phyloP scores from a whole-genome alignment of 2,797 vertebrate genomes.

The Sternotherus odoratus region DNA sequence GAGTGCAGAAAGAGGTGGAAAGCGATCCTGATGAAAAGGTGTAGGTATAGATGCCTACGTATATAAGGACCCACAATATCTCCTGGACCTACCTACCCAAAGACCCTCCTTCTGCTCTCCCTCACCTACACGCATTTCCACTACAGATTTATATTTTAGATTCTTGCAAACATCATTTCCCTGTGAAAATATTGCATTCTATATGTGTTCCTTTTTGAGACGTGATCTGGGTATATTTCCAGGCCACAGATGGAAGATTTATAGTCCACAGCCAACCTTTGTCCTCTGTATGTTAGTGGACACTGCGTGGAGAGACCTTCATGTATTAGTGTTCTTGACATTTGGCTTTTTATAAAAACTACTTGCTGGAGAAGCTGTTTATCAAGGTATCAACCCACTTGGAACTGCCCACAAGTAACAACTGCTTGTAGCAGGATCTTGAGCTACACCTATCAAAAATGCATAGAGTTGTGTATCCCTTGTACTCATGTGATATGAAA shows the following conservation, averaged over 20 bases:
- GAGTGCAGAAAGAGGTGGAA: neutral
- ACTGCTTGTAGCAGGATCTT: neutral
- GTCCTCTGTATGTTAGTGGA: neutral
- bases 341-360: neutral
- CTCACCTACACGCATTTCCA: no score
- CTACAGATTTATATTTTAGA: no score
- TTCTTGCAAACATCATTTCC: neutral
- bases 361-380: neutral
- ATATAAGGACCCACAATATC: neutral
- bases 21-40: neutral
- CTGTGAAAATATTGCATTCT: neutral
- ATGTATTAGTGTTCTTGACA: neutral
- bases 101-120: no score
- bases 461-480: neutral
- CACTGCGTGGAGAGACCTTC: neutral
- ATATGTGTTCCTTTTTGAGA: neutral
- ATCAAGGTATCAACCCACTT: neutral
- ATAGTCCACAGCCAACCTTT: neutral
- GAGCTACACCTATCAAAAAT: neutral
- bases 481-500: neutral
- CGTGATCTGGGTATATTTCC: neutral
- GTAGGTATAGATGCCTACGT: neutral
- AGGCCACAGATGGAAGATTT: neutral
- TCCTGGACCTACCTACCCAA: neutral
- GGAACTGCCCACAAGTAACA: neutral